Conservation (phyloP, 1,140 invertebrate species). For the Andricus grossulariae region DNA sequence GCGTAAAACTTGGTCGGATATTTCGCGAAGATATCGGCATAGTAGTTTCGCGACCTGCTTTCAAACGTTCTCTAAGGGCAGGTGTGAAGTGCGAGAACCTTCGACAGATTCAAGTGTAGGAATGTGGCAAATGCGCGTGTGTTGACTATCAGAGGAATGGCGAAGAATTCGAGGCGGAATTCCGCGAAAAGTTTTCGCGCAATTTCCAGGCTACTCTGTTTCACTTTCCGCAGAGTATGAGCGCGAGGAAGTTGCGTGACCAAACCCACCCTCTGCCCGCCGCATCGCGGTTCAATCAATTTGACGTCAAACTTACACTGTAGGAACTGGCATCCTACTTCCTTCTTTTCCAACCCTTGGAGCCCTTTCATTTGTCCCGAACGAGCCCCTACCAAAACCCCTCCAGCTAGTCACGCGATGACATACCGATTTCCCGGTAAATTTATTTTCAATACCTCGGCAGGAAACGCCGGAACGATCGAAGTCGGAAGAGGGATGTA, state of each 20-base stretch:
- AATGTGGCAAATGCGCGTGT: not conserved
- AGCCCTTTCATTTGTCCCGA: constrained; percentile 1
- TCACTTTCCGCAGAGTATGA: constrained; percentile 45
- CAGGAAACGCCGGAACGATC: constrained; percentile 20
- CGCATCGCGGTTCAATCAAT: constrained; percentile 64
- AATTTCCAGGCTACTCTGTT: constrained; percentile 50
- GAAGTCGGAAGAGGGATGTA: constrained; percentile 3
- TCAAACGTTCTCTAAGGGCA: constrained; percentile 27
- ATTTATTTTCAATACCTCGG: constrained; percentile 63
- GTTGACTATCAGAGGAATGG: constrained; percentile 18
- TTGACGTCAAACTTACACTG: constrained; percentile 65
- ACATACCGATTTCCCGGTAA: constrained; percentile 63
- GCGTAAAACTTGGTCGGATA: constrained; percentile 56
- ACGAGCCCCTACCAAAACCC: constrained; percentile 10
- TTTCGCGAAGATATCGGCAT: constrained; percentile 48
- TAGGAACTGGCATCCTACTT: constrained; percentile 52
- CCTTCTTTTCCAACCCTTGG: constrained; percentile 20
- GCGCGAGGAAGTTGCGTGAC: constrained; percentile 54
- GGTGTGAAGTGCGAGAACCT: constrained; percentile 13
- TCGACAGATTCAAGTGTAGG: not conserved
- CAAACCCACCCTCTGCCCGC: constrained; percentile 27
- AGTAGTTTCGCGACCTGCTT: constrained; percentile 19
- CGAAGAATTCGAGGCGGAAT: constrained; percentile 30
- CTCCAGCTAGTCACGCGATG: constrained; percentile 63
- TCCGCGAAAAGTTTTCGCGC: constrained; percentile 44